Evolutionary conservation across 2,888 invertebrate species (phyloP).

Genomic region (Liposcelis brunnea): DNA sequence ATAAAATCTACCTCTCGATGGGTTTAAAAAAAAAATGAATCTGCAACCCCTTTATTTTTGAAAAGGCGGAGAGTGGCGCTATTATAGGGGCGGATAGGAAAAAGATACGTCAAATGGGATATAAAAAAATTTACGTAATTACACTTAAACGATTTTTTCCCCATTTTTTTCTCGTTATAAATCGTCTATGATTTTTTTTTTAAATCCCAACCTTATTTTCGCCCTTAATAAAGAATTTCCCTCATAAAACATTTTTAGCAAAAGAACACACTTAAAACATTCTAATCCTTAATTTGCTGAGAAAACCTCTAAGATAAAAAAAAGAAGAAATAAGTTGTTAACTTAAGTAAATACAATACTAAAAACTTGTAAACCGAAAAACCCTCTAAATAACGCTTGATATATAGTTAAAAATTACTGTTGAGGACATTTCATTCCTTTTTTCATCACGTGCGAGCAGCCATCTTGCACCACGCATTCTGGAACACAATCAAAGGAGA

Average conservation of each 20-base stretch:
- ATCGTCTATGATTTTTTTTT: neutral
- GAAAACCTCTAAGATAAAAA: too few species aligned
- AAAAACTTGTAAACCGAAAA: neutral
- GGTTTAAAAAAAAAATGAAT: too few species aligned
- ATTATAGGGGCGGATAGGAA: neutral
- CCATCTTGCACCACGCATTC: conserved; percentile 10
- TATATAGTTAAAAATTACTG: conserved; percentile 9
- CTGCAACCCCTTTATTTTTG: neutral
- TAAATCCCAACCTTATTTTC: neutral
- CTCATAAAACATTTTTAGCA: neutral
- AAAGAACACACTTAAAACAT: neutral
- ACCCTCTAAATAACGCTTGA: conserved; percentile 7
- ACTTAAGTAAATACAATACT: conserved; percentile 1
- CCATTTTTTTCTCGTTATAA: neutral
- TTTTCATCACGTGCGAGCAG: conserved; percentile 8
- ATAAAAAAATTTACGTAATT: neutral
- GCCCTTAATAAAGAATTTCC: neutral
- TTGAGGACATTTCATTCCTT: conserved; percentile 8
- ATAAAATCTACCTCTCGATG: too few species aligned
- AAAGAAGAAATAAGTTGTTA: neutral
- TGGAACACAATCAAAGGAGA: conserved; percentile 9
- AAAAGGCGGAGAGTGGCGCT: neutral
- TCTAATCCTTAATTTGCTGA: too few species aligned
- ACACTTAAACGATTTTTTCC: neutral
- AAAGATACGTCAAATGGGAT: neutral